Percentiles rank a stretch among this genome's conserved stretches.
Evolutionary conservation across 2,888 invertebrate genomes (phyloP).

Genomic region (Camponotus fellah): DNA sequence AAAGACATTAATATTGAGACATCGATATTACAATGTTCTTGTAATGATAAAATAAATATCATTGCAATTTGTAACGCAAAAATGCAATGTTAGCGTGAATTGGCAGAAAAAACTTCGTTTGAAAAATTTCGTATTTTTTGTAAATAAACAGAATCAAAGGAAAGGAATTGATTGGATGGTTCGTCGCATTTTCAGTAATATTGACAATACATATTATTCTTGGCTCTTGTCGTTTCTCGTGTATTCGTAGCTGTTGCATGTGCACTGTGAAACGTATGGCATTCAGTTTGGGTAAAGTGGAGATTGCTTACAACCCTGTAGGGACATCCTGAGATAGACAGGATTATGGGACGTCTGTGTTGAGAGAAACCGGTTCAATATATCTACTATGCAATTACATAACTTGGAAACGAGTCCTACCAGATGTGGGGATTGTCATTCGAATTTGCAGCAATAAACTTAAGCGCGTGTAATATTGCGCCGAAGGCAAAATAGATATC

Average conservation of each 20-base stretch:
- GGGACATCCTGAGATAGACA: slow-evolving; percentile 21
- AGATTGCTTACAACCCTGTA: slow-evolving; percentile 23
- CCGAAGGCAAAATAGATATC: slow-evolving; percentile 20
- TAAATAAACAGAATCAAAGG: background rate
- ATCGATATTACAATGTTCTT: background rate
- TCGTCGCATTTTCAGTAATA: background rate
- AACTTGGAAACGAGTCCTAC: slow-evolving; percentile 73
- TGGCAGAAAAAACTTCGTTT: background rate
- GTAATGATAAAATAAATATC: slow-evolving; percentile 30
- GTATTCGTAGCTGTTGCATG: background rate
- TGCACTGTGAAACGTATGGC: background rate
- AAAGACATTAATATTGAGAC: slow-evolving; percentile 24
- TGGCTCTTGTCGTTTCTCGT: background rate
- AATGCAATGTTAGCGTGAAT: background rate
- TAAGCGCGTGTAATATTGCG: background rate
- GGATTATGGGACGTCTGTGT: background rate
- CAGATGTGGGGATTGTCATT: background rate
- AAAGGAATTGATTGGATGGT: background rate
- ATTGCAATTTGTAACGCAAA: background rate
- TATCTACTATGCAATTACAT: slow-evolving; percentile 73
- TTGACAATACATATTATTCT: slow-evolving; percentile 18
- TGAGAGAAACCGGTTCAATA: slow-evolving; percentile 39
- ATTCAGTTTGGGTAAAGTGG: slow-evolving; percentile 5
- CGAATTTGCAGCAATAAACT: background rate
- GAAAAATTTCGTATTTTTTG: background rate